Conservation (phyloP, 2,888 invertebrate species). For the Drosophila nigricruria region DNA sequence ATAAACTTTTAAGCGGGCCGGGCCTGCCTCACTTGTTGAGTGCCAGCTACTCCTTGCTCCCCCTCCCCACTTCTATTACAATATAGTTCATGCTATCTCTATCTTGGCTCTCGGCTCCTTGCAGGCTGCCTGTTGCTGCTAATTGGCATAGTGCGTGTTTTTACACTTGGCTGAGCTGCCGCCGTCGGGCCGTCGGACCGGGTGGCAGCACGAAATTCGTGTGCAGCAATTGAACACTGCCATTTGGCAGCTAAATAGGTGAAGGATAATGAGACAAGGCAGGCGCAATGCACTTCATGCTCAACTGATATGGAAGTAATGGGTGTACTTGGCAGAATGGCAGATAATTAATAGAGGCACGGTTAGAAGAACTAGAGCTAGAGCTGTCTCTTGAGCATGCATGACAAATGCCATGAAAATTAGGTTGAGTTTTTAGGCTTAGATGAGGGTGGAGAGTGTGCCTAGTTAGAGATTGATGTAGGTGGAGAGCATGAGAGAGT, state of each 20-base stretch:
- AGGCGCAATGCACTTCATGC: constrained; percentile 11
- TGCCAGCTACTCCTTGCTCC: constrained; percentile 8
- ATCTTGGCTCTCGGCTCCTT: constrained; percentile 35
- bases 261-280: constrained; percentile 35
- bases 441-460: neutral
- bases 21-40: constrained; percentile 65
- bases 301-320: constrained; percentile 42
- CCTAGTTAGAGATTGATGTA: neutral
- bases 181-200: neutral
- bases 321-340: neutral
- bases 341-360: neutral
- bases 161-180: constrained; percentile 52
- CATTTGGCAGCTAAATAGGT: constrained; percentile 38
- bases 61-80: constrained; percentile 9
- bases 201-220: constrained; percentile 1
- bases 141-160: constrained; percentile 74
- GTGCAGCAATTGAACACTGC: constrained; percentile 44
- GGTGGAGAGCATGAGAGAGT: too few relatives aligned
- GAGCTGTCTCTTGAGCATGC: neutral
- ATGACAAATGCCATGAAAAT: neutral
- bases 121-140: constrained; percentile 65
- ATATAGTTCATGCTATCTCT: constrained; percentile 37
- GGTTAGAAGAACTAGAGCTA: neutral
- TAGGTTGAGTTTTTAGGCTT: neutral
- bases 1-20: constrained; percentile 67